These are phyloP conservation scores for Apoda limacodes DNA, from an alignment of 2,888 invertebrate species.

Conservation along the genomic window DNA sequence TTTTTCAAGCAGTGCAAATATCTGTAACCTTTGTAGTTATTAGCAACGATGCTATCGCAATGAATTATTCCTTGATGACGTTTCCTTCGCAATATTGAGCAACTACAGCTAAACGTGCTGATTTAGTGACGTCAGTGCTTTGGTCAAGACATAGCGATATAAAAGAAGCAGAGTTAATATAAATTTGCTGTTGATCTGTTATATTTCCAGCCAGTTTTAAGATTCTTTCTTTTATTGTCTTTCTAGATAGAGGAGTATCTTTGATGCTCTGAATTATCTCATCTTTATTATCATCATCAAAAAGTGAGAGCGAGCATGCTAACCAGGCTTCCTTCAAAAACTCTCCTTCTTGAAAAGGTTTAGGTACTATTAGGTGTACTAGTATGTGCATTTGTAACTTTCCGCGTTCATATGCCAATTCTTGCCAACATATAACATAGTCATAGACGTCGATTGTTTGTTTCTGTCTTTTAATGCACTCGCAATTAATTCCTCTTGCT, in stretches of 20 bases:
- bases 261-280: no score
- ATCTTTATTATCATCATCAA: conserved; percentile 19
- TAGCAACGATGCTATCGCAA: conserved; percentile 17
- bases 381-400: conserved; percentile 19
- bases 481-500: conserved; percentile 17
- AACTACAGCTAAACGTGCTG: conserved; percentile 19
- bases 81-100: conserved; percentile 17
- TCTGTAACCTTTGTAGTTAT: conserved; percentile 18
- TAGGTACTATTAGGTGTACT: conserved; percentile 10
- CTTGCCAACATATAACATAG: conserved; percentile 16
- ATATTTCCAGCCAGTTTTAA: no score
- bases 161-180: conserved; percentile 13
- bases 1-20: conserved; percentile 10
- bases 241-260: conserved; percentile 19
- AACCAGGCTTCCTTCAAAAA: conserved; percentile 20
- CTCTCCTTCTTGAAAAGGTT: conserved; percentile 19
- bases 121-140: conserved; percentile 20
- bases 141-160: conserved; percentile 15
- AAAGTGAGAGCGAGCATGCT: conserved; percentile 19
- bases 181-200: conserved; percentile 14
- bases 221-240: conserved; percentile 16
- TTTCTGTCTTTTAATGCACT: conserved; percentile 17
- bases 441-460: conserved; percentile 18
- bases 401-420: conserved; percentile 19
- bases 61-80: conserved; percentile 19